Evolutionary conservation across 2,888 invertebrate genomes (phyloP), one percentile per base, ranked within the genome.

Genomic region (Chloromyia formosa): DNA sequence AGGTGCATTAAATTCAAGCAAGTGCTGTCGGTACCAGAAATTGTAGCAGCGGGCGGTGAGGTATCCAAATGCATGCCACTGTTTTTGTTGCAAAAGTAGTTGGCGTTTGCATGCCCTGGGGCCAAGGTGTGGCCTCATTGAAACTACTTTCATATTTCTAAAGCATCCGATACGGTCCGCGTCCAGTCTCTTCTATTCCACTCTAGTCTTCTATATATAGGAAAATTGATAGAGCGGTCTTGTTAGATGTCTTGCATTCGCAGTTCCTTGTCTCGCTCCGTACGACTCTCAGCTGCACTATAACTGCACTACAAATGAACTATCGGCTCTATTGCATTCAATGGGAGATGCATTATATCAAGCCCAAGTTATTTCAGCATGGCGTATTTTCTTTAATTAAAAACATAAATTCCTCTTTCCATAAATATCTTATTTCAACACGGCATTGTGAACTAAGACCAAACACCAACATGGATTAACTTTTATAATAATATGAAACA

Each of bases 131-230:
- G 82, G 81, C 81, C 82, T 81, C 80, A 81, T 82, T 82, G 82
- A 81, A 82, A 82, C 82, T 82, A 82, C 82, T 82, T 82, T 82
- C 82, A 82, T 82, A 82, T 82, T 82, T 81, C 74, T 76, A 74
- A 74, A 74, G 75, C 76, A 76, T 75, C 77, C 75, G 75, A 77
- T 76, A 75, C 73, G 75, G 75, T 77, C 76, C 75, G 75, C 74
- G 74, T 40, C 68, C 74, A 56, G 35, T 69, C 56, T 53, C 66
- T 66, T 66, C 66, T 49, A 66, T 49, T 66, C 66, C 49, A 66
- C 66, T 66, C 66, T 49, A 66, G 35, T 66, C 71, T 56, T 58
- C 71, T 71, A 58, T 71, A 71, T 71, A 71, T 71, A 71, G 71
- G 40, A 40, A 71, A 69, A 71, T 71, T 71, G 71, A 71, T 71